Percentiles rank a stretch among this genome's conserved stretches.
Conservation (phyloP, 2,888 invertebrate species). For the Polydrusus pterygomalis region DNA sequence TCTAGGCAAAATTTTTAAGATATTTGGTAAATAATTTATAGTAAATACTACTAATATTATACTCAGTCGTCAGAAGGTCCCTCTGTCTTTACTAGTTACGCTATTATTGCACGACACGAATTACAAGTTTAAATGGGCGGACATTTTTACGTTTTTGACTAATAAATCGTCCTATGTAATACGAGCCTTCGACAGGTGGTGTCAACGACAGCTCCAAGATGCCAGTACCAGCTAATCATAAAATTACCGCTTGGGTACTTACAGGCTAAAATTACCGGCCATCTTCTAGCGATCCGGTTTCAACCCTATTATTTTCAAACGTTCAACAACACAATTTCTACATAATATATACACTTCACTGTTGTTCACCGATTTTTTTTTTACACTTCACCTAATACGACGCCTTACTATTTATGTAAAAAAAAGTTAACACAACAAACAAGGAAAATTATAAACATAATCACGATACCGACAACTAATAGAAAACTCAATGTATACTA, state of each 20-base stretch:
- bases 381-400: not conserved
- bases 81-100: too few species aligned
- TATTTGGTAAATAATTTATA: too few species aligned
- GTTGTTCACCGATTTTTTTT: not conserved
- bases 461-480: conserved; percentile 26
- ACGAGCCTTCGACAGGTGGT: not conserved
- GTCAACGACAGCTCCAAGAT: not conserved
- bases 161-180: not conserved
- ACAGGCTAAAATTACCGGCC: conserved; percentile 30
- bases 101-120: too few species aligned
- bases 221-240: not conserved
- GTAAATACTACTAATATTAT: too few species aligned
- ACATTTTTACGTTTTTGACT: too few species aligned
- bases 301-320: conserved; percentile 14
- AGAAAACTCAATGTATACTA: conserved; percentile 40
- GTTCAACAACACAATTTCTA: not conserved
- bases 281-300: conserved; percentile 21
- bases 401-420: not conserved
- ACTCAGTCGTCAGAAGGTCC: too few species aligned
- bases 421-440: conserved; percentile 13
- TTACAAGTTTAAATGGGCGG: too few species aligned
- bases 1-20: too few species aligned
- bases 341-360: conserved; percentile 32
- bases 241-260: conserved; percentile 24
- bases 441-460: conserved; percentile 40